These are phyloP conservation scores for Periplaneta americana DNA, from an alignment of 1,140 invertebrate genomes.

Conservation along the genomic window DNA sequence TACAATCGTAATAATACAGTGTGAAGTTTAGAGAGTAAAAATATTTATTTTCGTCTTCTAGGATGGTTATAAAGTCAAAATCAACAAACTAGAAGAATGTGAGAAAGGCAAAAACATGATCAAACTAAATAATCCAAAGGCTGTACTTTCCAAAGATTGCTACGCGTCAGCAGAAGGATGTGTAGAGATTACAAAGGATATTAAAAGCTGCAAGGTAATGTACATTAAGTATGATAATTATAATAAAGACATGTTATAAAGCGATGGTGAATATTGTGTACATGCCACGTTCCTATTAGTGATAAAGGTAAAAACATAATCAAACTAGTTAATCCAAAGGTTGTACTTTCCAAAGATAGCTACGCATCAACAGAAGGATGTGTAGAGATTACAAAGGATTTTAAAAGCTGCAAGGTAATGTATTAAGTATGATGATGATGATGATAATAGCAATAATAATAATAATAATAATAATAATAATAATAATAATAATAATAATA, in stretches of 20 bases:
- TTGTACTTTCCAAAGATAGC: background rate
- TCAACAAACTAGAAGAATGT: background rate
- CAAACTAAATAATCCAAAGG: background rate
- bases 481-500: no score
- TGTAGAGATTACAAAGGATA: background rate
- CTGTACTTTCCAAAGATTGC: background rate
- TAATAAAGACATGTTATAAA: no score
- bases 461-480: no score
- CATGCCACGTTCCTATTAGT: no score
- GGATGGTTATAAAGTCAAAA: background rate
- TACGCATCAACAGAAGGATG: background rate
- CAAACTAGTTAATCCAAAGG: background rate
- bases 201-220: background rate
- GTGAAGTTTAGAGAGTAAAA: no score
- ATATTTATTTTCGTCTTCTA: no score
- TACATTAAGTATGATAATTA: no score
- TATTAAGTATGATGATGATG: no score
- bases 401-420: background rate
- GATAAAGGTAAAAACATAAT: background rate
- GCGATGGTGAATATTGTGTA: no score
- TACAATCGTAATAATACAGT: no score
- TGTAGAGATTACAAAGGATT: background rate
- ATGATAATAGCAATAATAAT: no score
- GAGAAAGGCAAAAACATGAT: background rate
- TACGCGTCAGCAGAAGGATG: background rate